Evolutionary conservation across 1,140 invertebrate species (phyloP).

Genomic region (Hydropsyche tenuis): DNA sequence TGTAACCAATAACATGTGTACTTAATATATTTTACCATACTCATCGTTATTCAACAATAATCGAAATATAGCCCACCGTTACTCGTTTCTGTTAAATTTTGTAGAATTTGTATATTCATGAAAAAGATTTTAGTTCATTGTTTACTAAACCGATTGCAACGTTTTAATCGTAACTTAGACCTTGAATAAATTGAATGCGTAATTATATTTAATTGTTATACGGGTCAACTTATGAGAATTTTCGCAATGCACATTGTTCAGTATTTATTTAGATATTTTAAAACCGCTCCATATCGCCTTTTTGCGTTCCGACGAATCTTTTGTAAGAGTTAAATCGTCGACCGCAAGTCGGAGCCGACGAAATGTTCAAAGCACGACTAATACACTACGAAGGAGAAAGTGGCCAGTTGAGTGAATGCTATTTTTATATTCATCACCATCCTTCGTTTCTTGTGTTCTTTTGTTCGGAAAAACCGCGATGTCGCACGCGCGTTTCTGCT

Average conservation of each 20-base stretch:
- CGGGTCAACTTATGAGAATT: too few species aligned
- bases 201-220: too few species aligned
- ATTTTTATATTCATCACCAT: conserved; percentile 1
- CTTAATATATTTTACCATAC: not conserved
- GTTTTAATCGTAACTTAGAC: not conserved
- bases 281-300: too few species aligned
- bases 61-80: not conserved
- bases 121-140: too few species aligned
- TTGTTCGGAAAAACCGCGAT: too few species aligned
- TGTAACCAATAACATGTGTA: not conserved
- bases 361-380: conserved; percentile 25
- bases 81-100: not conserved
- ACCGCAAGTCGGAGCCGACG: not conserved
- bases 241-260: too few species aligned
- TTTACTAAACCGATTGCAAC: not conserved
- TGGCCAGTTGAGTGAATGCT: conserved; percentile 17
- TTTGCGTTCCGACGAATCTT: not conserved
- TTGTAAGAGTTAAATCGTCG: not conserved
- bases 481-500: not conserved
- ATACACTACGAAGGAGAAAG: conserved; percentile 24
- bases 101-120: not conserved
- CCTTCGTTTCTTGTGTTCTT: not conserved
- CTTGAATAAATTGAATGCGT: too few species aligned
- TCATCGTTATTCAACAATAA: conserved; percentile 1
- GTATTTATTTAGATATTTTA: too few species aligned